phyloP scores from a whole-genome alignment of 2,888 invertebrate species.

The Sphaerophoria rueppellii region DNA sequence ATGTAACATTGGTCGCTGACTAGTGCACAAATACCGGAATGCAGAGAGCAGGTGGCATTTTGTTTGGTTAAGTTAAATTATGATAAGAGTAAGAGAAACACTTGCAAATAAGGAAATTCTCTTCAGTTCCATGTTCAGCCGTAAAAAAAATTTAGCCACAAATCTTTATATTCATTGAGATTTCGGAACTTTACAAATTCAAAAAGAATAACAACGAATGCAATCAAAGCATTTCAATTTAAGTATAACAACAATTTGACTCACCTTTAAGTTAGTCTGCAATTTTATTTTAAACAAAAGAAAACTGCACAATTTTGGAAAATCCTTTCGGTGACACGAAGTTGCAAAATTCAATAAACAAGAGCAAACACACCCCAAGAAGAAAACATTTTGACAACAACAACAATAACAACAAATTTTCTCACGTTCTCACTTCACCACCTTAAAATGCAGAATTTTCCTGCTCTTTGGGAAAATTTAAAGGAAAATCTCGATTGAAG shows the following conservation, averaged over 20 bases:
- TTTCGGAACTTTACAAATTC: not conserved
- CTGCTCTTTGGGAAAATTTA: conserved; percentile 48
- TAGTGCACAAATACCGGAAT: conserved; percentile 1
- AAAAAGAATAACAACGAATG: too few relatives aligned
- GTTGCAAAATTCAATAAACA: conserved; percentile 71
- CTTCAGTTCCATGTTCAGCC: too few relatives aligned
- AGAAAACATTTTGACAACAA: conserved; percentile 52
- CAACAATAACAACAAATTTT: conserved; percentile 53
- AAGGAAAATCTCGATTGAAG: conserved; percentile 24
- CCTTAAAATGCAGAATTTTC: conserved; percentile 38
- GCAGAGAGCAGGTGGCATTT: conserved; percentile 42
- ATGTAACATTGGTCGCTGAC: not conserved
- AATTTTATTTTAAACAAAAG: not conserved
- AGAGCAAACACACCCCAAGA: conserved; percentile 72
- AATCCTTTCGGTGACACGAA: conserved; percentile 33
- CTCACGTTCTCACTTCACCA: conserved; percentile 39
- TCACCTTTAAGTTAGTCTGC: conserved; percentile 31
- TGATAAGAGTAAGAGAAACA: too few relatives aligned
- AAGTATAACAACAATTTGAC: not conserved
- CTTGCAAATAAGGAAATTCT: too few relatives aligned
- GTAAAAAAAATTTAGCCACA: too few relatives aligned
- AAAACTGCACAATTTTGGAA: conserved; percentile 18
- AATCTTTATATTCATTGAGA: too few relatives aligned
- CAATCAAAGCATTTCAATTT: not conserved
- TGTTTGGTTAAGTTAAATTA: not conserved